Evolutionary conservation across 2,113 vertebrate species (phyloP).

Genomic region (Synchiropus splendidus): DNA sequence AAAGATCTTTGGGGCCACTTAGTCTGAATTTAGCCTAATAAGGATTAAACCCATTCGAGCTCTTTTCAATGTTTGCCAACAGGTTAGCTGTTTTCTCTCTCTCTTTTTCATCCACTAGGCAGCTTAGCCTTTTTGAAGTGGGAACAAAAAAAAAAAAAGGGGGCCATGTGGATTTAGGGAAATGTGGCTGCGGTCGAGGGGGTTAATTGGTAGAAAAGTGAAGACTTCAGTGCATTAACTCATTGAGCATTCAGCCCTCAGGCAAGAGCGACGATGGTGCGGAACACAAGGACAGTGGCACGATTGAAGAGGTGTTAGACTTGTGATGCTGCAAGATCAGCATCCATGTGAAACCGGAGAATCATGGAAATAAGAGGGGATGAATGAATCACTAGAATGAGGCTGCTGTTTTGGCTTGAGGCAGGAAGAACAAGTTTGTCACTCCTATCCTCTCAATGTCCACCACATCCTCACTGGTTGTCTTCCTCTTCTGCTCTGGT

Average conservation of each 20-base stretch:
- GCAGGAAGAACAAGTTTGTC: too few relatives aligned
- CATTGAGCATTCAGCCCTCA: conserved; percentile 89
- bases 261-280: conserved; percentile 2
- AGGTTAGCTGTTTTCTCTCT: conserved; percentile 91
- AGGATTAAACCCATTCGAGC: conserved; percentile 84
- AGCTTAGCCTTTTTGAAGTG: conserved; percentile 84
- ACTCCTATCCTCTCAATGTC: too few relatives aligned
- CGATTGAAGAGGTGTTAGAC: too few relatives aligned
- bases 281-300: too few relatives aligned
- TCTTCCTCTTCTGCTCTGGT: too few relatives aligned
- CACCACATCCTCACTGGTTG: too few relatives aligned
- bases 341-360: too few relatives aligned
- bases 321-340: too few relatives aligned
- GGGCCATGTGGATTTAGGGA: conserved; percentile 91
- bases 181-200: conserved; percentile 78
- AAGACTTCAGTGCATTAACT: conserved; percentile 82
- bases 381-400: too few relatives aligned
- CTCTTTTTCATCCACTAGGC: conserved; percentile 60
- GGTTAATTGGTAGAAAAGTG: conserved; percentile 96
- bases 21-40: conserved; percentile 94
- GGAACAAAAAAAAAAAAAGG: conserved; percentile 65
- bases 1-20: conserved; percentile 86
- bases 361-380: too few relatives aligned
- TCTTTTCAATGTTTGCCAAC: conserved; percentile 85
- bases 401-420: too few relatives aligned